Evolutionary conservation across 2,797 vertebrate species (phyloP).

Genomic region (Anguilla anguilla): DNA sequence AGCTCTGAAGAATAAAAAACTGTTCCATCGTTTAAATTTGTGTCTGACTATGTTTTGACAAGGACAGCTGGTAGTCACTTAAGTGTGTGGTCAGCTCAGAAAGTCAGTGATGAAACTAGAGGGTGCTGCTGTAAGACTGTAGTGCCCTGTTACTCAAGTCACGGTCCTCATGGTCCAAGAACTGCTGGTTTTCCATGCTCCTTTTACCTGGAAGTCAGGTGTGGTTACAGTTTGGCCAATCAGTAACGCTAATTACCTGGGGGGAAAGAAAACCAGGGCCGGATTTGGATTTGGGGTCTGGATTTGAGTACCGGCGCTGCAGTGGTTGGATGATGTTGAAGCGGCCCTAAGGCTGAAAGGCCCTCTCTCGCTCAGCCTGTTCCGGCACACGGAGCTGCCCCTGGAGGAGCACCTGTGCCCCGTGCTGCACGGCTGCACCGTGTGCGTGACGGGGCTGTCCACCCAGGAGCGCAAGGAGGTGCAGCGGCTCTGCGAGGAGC

Average conservation of each 20-base stretch:
- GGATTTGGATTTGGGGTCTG: no score
- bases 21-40: no score
- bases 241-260: no score
- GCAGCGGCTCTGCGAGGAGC: constrained; percentile 81
- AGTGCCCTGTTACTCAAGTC: not conserved
- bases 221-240: no score
- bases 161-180: no score
- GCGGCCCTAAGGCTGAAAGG: not conserved
- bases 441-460: constrained; percentile 92
- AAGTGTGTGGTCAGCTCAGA: not conserved
- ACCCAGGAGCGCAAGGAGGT: constrained; percentile 85
- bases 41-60: not conserved
- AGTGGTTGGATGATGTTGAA: not conserved
- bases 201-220: no score
- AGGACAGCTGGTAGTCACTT: not conserved
- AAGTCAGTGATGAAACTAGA: not conserved
- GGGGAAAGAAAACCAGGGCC: no score
- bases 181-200: no score
- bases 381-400: constrained; percentile 82
- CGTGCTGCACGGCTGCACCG: constrained; percentile 85
- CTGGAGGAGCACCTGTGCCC: constrained; percentile 84
- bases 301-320: no score
- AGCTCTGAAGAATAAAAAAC: no score
- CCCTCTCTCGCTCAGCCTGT: constrained; percentile 67
- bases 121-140: not conserved